Evolutionary conservation across 2,888 invertebrate species (phyloP), one percentile per base, ranked within the genome.

Genomic region (Theodoxus fluviatilis): DNA sequence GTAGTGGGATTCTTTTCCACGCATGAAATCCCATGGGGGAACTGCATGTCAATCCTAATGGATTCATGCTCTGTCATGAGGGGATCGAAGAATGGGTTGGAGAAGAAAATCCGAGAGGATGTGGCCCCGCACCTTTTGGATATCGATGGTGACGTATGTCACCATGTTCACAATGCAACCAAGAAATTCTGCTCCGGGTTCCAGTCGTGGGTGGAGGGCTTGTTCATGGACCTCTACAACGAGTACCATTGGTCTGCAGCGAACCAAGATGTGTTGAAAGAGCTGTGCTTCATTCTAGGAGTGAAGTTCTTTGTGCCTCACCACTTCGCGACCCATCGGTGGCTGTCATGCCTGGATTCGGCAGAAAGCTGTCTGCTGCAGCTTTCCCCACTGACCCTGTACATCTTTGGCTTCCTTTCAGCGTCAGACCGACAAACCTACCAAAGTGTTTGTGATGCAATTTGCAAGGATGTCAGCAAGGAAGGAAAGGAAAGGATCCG

Each of bases 61-160:
- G 70, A 70, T 28, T 70, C 67, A 6, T 70, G 67, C 35, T 9
- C 67, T 37, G 70, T 70, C 9, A 70, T 67, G 67, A 33, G 67
- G 2, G 67, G 70, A 12, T 37, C 55, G 22, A 70, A 68, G 57
- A 35, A 52, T 47, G 70, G 70, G 1, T 22, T 70, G 9, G 70
- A 70, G 35, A 68, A 9, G n/a, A 57, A 25, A 57, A 28, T 12
- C 3, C 3, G 28, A 9, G n/a, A n/a, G n/a, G n/a, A 3, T 3
- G 12, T 2, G 28, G 57, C 57, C 3, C 25, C 25, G 3, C 57
- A 25, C 7, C 28, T 57, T 12, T 18, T 57, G 57, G 28, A 57
- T 25, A 25, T 57, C 2, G 57, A 57, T 57, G 57, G 57, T 3
- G 57, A 57, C n/a, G 22, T 25, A 12, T 57, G 57, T 25, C 57